A percentile compares a stretch with the other conserved stretches of the same genome.
Conservation (phyloP, 2,797 vertebrate genomes). For the Limnodromus scolopaceus region DNA sequence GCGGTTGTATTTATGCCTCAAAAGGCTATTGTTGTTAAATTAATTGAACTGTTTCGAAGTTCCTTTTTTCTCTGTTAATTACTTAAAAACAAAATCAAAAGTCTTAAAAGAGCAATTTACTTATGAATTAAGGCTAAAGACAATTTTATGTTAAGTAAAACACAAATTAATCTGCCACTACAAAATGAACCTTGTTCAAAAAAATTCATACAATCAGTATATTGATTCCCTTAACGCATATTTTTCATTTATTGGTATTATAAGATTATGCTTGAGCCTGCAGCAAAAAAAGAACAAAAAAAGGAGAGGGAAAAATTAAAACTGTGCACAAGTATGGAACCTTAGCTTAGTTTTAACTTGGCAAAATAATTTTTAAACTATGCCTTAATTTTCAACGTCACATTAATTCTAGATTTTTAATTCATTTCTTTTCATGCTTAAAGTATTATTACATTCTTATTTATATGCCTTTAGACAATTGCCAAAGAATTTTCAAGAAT, state of each 20-base stretch:
- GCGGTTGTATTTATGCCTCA: background rate
- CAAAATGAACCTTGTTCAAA: background rate
- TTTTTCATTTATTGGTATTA: slow-evolving; percentile 50
- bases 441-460: background rate
- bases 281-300: background rate
- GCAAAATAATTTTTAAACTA: background rate
- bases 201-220: background rate
- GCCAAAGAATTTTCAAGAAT: background rate
- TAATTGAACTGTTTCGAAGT: background rate
- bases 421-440: background rate
- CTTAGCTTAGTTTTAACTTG: background rate
- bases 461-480: background rate
- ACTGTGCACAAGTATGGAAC: background rate
- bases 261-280: background rate
- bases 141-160: slow-evolving; percentile 26
- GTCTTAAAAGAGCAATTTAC: background rate
- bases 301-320: background rate
- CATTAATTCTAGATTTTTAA: background rate
- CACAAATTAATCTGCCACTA: slow-evolving; percentile 1
- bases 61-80: slow-evolving; percentile 19
- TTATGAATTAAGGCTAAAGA: slow-evolving; percentile 15
- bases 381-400: background rate
- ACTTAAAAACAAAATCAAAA: background rate
- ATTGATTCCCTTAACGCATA: background rate
- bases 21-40: background rate